Evolutionary conservation across 1,140 invertebrate genomes (phyloP).

Genomic region (Anthonomus grandis): DNA sequence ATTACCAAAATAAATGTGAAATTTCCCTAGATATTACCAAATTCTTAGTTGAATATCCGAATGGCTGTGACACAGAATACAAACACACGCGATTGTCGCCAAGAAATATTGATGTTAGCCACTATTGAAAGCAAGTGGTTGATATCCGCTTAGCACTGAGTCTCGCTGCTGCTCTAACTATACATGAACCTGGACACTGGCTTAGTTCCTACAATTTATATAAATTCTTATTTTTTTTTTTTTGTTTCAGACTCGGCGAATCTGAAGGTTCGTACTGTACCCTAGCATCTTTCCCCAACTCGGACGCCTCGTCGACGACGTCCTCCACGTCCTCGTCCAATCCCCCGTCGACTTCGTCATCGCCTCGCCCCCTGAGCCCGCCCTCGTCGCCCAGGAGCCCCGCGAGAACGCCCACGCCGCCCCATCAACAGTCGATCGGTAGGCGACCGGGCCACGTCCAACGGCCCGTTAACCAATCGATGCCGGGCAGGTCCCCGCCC

Average conservation of each 20-base stretch:
- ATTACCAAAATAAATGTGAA: no score
- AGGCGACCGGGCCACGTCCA: slow-evolving; percentile 8
- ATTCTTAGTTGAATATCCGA: no score
- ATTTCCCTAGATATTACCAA: no score
- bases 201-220: no score
- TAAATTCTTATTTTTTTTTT: slow-evolving; percentile 10
- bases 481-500: slow-evolving; percentile 11
- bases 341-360: slow-evolving; percentile 38
- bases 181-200: no score
- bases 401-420: slow-evolving; percentile 13
- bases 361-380: slow-evolving; percentile 41
- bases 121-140: no score
- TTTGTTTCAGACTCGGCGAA: slow-evolving; percentile 45
- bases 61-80: no score
- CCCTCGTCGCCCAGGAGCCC: slow-evolving; percentile 15
- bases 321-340: slow-evolving; percentile 31
- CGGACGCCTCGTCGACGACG: slow-evolving; percentile 35
- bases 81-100: no score
- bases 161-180: no score
- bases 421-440: slow-evolving; percentile 5
- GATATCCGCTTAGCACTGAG: no score
- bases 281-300: slow-evolving; percentile 45
- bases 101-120: no score
- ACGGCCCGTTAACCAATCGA: slow-evolving; percentile 6
- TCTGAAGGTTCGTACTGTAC: slow-evolving; percentile 50